Percentiles rank a stretch among this genome's conserved stretches.
phyloP scores from a whole-genome alignment of 1,140 invertebrate genomes.

The Panagrolaimus sp. region DNA sequence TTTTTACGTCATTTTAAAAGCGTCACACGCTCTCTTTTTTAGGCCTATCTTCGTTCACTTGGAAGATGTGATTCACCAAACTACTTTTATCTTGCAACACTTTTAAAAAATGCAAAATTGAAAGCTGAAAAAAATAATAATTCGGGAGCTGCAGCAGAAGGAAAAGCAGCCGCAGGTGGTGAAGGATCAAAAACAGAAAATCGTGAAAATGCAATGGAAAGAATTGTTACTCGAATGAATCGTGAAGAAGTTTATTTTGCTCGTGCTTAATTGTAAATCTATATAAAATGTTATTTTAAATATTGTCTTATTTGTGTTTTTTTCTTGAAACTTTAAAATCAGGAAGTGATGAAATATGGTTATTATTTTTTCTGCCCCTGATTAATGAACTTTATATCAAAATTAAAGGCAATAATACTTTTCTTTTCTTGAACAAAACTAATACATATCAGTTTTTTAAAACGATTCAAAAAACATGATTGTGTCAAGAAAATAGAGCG shows the following conservation, averaged over 20 bases:
- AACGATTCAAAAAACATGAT: too few species aligned
- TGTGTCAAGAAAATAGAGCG: too few species aligned
- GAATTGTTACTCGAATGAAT: not conserved
- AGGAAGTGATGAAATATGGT: not conserved
- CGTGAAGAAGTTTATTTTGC: not conserved
- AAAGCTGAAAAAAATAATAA: not conserved
- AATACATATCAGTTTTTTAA: too few species aligned
- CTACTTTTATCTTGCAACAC: not conserved
- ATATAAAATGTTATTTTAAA: not conserved
- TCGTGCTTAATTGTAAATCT: not conserved
- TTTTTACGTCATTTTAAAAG: too few species aligned
- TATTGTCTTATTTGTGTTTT: not conserved
- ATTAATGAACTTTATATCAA: not conserved
- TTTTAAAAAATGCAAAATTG: not conserved
- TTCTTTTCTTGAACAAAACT: too few species aligned
- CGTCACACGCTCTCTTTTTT: too few species aligned
- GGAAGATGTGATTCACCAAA: not conserved
- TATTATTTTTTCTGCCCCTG: not conserved
- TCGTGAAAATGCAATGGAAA: slow-evolving; percentile 1
- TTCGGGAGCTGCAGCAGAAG: not conserved
- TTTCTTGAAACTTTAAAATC: not conserved
- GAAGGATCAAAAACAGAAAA: not conserved
- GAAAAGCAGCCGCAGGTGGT: not conserved
- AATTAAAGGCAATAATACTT: too few species aligned
- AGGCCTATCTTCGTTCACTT: not conserved